Conservation (phyloP, 1,140 invertebrate species). For the Sycobia sp. region DNA sequence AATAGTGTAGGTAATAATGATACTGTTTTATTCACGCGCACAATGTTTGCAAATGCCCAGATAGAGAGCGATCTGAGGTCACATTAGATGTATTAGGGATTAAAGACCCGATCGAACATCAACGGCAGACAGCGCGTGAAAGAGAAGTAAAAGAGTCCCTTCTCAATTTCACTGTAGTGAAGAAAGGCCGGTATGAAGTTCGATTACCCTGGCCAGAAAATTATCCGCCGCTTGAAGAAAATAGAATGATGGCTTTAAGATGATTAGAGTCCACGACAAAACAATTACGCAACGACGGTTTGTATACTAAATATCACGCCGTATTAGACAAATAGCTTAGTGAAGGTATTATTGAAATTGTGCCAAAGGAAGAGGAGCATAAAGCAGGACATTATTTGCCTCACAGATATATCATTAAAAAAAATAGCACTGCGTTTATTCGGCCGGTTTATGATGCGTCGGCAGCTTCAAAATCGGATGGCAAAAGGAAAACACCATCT, state of each 20-base stretch:
- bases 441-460: slow-evolving; percentile 27
- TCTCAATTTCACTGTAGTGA: slow-evolving; percentile 35
- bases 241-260: slow-evolving; percentile 4
- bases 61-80: slow-evolving; percentile 46
- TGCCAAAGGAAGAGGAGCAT: slow-evolving; percentile 1
- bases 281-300: slow-evolving; percentile 37
- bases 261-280: slow-evolving; percentile 11
- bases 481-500: not conserved
- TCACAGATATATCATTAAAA: slow-evolving; percentile 5
- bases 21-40: slow-evolving; percentile 3
- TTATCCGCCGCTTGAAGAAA: slow-evolving; percentile 17
- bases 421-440: slow-evolving; percentile 2
- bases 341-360: slow-evolving; percentile 7
- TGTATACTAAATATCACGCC: slow-evolving; percentile 8
- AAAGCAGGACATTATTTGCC: slow-evolving; percentile 2
- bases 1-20: slow-evolving; percentile 2
- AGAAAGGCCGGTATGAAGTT: slow-evolving; percentile 44
- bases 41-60: slow-evolving; percentile 31
- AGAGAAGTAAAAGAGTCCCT: slow-evolving; percentile 35
- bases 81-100: slow-evolving; percentile 51
- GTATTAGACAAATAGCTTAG: slow-evolving; percentile 43
- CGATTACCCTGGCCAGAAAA: slow-evolving; percentile 39
- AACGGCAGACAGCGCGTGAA: slow-evolving; percentile 17
- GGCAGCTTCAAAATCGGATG: not conserved
- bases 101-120: slow-evolving; percentile 43